phyloP scores from a whole-genome alignment of 2,113 vertebrate species.

The Herpailurus yagouaroundi region DNA sequence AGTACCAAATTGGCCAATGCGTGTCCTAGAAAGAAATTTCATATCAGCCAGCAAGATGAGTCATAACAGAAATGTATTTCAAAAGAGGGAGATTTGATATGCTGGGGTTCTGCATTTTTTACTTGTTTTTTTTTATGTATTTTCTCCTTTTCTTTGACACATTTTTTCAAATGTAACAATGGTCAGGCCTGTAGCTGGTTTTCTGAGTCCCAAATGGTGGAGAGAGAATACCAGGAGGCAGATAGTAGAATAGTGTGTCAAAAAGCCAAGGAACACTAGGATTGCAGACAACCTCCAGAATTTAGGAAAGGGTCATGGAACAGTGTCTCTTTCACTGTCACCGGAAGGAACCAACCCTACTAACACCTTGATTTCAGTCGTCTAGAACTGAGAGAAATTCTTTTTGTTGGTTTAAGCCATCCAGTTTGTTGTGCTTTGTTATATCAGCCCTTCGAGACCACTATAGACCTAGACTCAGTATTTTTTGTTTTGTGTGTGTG shows the following conservation, averaged over 20 bases:
- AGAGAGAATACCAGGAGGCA: neutral
- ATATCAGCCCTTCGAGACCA: neutral
- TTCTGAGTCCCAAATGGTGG: neutral
- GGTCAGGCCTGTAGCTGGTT: neutral
- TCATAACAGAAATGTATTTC: conserved; percentile 46
- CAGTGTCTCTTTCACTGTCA: neutral
- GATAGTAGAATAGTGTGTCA: neutral
- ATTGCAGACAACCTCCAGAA: neutral
- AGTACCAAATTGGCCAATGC: neutral
- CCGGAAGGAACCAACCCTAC: neutral
- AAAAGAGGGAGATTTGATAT: neutral
- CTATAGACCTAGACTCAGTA: neutral
- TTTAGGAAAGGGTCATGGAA: neutral
- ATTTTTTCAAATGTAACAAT: neutral
- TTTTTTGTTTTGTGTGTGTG: neutral
- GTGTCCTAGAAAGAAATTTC: neutral
- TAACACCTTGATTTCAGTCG: neutral
- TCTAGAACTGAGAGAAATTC: neutral
- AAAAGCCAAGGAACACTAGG: rapidly evolving
- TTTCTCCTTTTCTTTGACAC: conserved; percentile 34
- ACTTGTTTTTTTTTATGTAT: no score
- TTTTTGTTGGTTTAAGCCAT: neutral
- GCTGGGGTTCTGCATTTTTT: neutral
- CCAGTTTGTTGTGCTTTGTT: neutral
- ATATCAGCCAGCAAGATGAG: neutral